phyloP scores from a whole-genome alignment of 1,140 invertebrate species.

The Planococcus citri region DNA sequence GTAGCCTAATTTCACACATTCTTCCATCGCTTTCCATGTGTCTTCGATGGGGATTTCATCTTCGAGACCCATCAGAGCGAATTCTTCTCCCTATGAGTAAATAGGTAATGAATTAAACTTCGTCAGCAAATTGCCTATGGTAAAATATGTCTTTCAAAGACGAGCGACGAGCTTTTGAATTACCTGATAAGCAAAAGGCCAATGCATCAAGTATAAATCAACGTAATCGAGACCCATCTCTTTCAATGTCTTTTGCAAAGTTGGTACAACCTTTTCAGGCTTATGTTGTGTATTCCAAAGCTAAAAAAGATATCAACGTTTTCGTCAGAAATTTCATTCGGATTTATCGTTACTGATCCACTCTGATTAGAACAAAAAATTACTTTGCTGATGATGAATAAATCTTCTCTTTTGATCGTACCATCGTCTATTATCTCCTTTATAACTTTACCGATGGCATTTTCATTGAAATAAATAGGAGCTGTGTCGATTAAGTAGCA shows the following conservation, averaged over 20 bases:
- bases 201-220: slow-evolving; percentile 67
- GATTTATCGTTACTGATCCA: neutral
- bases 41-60: slow-evolving; percentile 45
- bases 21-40: slow-evolving; percentile 65
- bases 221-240: slow-evolving; percentile 56
- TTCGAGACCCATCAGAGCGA: neutral
- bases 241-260: slow-evolving; percentile 43
- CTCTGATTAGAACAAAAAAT: neutral
- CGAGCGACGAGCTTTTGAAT: neutral
- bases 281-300: slow-evolving; percentile 43
- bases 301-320: slow-evolving; percentile 29
- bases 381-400: slow-evolving; percentile 54
- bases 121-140: slow-evolving; percentile 28
- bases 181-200: slow-evolving; percentile 48
- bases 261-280: slow-evolving; percentile 37
- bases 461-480: slow-evolving; percentile 58
- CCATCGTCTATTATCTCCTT: slow-evolving; percentile 57
- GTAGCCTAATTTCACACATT: slow-evolving; percentile 50
- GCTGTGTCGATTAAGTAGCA: slow-evolving; percentile 61
- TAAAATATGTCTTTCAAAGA: slow-evolving; percentile 31
- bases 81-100: slow-evolving; percentile 24
- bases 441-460: slow-evolving; percentile 64
- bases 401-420: slow-evolving; percentile 51
- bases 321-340: neutral
- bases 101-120: slow-evolving; percentile 41